Conservation (phyloP, 2,797 vertebrate genomes). For the Enteromius argenteus region DNA sequence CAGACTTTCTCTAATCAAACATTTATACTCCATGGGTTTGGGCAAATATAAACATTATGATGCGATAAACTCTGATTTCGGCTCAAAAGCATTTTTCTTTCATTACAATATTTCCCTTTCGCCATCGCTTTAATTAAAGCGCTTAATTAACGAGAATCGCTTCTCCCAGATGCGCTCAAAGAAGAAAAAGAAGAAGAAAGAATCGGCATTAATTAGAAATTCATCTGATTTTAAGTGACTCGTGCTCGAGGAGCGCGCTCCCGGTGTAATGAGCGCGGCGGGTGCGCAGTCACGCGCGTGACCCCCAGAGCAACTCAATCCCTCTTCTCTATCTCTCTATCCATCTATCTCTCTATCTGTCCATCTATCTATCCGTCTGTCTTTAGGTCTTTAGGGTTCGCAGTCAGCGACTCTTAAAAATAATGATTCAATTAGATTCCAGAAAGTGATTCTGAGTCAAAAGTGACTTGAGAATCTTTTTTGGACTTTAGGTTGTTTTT, state of each 20-base stretch:
- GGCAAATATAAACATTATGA: background rate
- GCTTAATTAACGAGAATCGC: background rate
- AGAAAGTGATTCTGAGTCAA: background rate
- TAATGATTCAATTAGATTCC: background rate
- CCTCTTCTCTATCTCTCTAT: background rate
- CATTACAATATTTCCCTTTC: background rate
- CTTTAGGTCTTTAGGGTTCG: background rate
- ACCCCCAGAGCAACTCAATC: constrained; percentile 29
- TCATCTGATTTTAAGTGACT: constrained; percentile 18
- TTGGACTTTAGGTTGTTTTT: background rate
- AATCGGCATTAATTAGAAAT: background rate
- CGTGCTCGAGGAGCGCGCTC: constrained; percentile 10
- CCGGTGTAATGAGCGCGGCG: constrained; percentile 26
- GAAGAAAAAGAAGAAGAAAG: background rate
- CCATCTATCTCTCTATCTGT: background rate
- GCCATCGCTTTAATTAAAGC: background rate
- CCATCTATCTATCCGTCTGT: background rate
- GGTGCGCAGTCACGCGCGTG: constrained; percentile 35
- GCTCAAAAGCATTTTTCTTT: background rate
- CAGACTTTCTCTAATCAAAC: background rate
- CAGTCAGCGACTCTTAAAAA: background rate
- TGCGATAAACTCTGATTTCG: background rate
- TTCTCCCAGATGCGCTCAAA: background rate
- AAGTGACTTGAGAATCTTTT: background rate
- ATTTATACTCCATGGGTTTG: background rate